These are phyloP conservation scores for Helicoverpa zea DNA, from an alignment of 1,140 invertebrate genomes.

Conservation along the genomic window DNA sequence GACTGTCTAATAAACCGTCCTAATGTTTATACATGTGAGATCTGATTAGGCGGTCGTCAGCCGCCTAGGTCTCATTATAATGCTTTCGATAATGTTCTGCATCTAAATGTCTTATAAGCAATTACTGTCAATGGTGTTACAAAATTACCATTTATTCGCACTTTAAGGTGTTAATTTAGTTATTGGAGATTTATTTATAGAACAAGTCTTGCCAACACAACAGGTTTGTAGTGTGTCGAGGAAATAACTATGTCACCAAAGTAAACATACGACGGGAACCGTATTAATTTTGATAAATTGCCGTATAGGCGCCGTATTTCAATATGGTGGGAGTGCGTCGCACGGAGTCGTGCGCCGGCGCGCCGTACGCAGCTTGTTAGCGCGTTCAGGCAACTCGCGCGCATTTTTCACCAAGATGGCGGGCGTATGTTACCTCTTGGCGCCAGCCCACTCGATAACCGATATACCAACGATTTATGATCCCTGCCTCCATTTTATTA, in stretches of 20 bases:
- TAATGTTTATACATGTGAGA: constrained; percentile 18
- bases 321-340: constrained; percentile 56
- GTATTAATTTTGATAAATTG: constrained; percentile 65
- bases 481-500: constrained; percentile 63
- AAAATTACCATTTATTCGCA: constrained; percentile 66
- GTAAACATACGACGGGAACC: constrained; percentile 56
- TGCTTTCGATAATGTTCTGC: constrained; percentile 52
- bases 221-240: constrained; percentile 53
- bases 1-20: constrained; percentile 24
- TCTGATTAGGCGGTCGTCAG: constrained; percentile 56
- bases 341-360: constrained; percentile 1
- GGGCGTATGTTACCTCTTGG: constrained; percentile 61
- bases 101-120: constrained; percentile 57
- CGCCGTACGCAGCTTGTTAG: constrained; percentile 61
- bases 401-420: constrained; percentile 73
- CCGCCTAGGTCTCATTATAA: constrained; percentile 57
- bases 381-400: constrained; percentile 52
- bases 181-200: constrained; percentile 60
- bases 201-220: constrained; percentile 56
- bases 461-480: constrained; percentile 68
- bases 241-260: constrained; percentile 63
- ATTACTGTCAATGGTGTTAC: constrained; percentile 63
- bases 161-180: constrained; percentile 66
- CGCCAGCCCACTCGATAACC: constrained; percentile 71
- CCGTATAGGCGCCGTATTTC: constrained; percentile 60